These are phyloP conservation scores for Cyclophora punctaria DNA, from an alignment of 2,888 invertebrate genomes.

Conservation along the genomic window DNA sequence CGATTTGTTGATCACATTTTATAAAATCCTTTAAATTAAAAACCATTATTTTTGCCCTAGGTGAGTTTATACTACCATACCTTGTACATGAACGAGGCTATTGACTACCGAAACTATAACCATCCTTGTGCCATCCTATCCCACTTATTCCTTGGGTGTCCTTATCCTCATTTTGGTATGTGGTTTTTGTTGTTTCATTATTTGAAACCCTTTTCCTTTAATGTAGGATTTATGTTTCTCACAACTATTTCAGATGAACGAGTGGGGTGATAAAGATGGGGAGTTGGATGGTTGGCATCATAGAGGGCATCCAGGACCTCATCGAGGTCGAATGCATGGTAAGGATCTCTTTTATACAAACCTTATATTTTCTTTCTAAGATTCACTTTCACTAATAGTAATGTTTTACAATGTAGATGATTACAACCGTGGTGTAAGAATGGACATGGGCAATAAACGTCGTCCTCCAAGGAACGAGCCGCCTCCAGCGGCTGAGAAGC, in stretches of 20 bases:
- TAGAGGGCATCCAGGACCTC: constrained; percentile 62
- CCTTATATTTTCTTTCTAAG: too few species aligned
- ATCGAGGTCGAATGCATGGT: constrained; percentile 70
- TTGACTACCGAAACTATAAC: constrained; percentile 55
- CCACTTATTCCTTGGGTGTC: constrained; percentile 71
- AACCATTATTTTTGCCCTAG: constrained; percentile 38
- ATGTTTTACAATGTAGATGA: constrained; percentile 35
- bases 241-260: constrained; percentile 51
- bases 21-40: constrained; percentile 5
- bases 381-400: too few species aligned
- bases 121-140: constrained; percentile 62
- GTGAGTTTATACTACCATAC: constrained; percentile 53
- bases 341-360: not conserved
- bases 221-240: constrained; percentile 4
- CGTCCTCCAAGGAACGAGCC: constrained; percentile 54
- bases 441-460: constrained; percentile 58
- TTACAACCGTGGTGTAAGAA: constrained; percentile 59
- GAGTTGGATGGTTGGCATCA: constrained; percentile 69
- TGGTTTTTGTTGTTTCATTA: constrained; percentile 18
- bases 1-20: not conserved
- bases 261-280: constrained; percentile 69
- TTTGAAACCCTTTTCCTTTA: not conserved
- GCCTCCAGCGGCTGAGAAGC: constrained; percentile 38
- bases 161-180: constrained; percentile 67
- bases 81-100: constrained; percentile 57